Evolutionary conservation across 2,797 vertebrate species (phyloP), one percentile per base, ranked within the genome.

Genomic region (Lates japonicus): DNA sequence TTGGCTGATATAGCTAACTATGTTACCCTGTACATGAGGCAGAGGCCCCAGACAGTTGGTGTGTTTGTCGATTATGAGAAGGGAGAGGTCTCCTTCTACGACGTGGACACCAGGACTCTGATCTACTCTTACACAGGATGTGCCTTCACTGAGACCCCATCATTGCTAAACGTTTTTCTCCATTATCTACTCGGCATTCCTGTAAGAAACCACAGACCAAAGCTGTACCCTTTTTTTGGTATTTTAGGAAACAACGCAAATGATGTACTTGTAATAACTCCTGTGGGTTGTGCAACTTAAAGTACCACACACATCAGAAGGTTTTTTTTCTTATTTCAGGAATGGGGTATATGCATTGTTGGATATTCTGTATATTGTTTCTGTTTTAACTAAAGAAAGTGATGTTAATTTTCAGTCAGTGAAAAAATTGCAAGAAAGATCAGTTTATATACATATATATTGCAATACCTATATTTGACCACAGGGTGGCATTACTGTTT

Each of bases 11-110:
- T 0, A 7, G 0, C 10, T 7, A 0, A 1, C 5, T 0, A 0
- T n/a, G 3, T 0, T 13, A 0, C 3, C 1, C 0, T 49, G 19
- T 5, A 20, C 12, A 7, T 46, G 22, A 19, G 2, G 3, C 12
- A 48, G 19, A 52, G 0, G 6, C 55, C 17, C 4, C 2, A 76
- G 7, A 87, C 5, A 20, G 51, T 88, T 3, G 88, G 81, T 11
- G 87, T 91, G 41, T 88, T 87, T 86, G 80, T 82, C 0, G 70
- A 88, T 83, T 86, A 70, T 9, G 87, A 83, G 39, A 75, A 73
- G 37, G 70, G 64, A 54, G 77, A 86, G 33, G 63, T 90, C 35
- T 83, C 75, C 33, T 91, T 90, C 61, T 88, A 84, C 25, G 64
- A 88, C 0, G 85, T 83, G 14, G 68, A 78, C 0, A 0, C 54